Evolutionary conservation across 2,797 vertebrate genomes (phyloP), one percentile per base, ranked within the genome.

Genomic region (Mus spretus): DNA sequence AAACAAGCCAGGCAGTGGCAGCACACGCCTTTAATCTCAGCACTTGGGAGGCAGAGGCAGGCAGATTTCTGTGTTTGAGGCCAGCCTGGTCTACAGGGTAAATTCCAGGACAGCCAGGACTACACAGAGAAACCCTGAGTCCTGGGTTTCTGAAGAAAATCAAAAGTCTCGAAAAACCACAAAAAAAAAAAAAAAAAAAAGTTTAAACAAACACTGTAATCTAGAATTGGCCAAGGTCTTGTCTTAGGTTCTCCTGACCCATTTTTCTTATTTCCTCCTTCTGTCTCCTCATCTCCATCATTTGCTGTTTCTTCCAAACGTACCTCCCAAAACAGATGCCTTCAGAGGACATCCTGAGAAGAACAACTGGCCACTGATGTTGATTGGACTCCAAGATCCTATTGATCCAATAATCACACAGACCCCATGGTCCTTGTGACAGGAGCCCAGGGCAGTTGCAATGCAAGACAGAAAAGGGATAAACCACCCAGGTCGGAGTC

Each of bases 361-460:
- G 22, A 96, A 93, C 80, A 96, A 75, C 1, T 4, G 10, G 61
- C 84, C 85, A 15, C n/a, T 57, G 15, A 94, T 31, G 75, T 15
- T 55, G 53, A 55, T 3, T 55, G 14, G 53, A 55, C 13, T 19
- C 28, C 31, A 24, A 50, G 31, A 67, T 22, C 98, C 98, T 34
- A 91, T 0, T 97, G 98, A 98, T 63, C 99, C 99, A 3, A 99
- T 98, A 11, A 99, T 95, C 57, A 99, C 98, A 0, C 98, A 98
- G 70, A 99, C 98, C 2, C 99, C 99, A 97, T 98, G 99, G 63
- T 98, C 98, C 50, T 97, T 97, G 1, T 97, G n/a, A 90, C 98
- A 99, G 4, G 98, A 99, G 96, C 99, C 98, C 83, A 99, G 96
- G 10, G 99, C 99, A 87, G 98, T 98, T 81, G 98, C 98, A 79